Percentiles rank a stretch among this genome's conserved stretches.
phyloP scores from a whole-genome alignment of 2,113 vertebrate genomes.

The Tachycineta bicolor region DNA sequence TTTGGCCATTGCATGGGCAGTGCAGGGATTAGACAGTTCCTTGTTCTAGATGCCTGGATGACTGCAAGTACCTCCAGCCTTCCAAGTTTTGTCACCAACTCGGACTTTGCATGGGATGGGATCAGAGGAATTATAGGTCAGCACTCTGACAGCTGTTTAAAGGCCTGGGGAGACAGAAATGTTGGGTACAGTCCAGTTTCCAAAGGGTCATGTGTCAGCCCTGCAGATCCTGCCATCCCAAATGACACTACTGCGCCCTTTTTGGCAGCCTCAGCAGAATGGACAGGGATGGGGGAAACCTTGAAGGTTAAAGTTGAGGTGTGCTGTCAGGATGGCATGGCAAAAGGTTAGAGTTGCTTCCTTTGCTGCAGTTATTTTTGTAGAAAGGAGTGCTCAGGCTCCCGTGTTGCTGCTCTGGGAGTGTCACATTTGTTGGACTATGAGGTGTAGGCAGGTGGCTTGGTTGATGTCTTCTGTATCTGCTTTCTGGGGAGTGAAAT shows the following conservation, averaged over 20 bases:
- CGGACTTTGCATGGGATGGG: not conserved
- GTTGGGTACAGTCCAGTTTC: constrained; percentile 19
- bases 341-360: not conserved
- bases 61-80: not conserved
- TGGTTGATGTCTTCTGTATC: not conserved
- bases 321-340: not conserved
- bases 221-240: not conserved
- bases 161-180: constrained; percentile 14
- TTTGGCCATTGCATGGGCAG: not conserved
- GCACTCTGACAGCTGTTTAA: not conserved
- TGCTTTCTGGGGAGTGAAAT: not conserved
- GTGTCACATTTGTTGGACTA: not conserved
- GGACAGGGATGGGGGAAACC: not conserved
- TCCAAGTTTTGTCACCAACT: not conserved
- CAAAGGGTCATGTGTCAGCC: not conserved
- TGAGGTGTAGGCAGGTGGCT: not conserved
- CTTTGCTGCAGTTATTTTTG: not conserved
- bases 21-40: not conserved
- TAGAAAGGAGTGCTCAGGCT: not conserved
- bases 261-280: not conserved
- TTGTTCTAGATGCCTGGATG: not conserved
- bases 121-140: not conserved
- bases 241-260: not conserved
- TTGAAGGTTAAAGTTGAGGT: not conserved
- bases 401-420: not conserved